phyloP scores from a whole-genome alignment of 1,140 invertebrate species.

The Halyomorpha halys region DNA sequence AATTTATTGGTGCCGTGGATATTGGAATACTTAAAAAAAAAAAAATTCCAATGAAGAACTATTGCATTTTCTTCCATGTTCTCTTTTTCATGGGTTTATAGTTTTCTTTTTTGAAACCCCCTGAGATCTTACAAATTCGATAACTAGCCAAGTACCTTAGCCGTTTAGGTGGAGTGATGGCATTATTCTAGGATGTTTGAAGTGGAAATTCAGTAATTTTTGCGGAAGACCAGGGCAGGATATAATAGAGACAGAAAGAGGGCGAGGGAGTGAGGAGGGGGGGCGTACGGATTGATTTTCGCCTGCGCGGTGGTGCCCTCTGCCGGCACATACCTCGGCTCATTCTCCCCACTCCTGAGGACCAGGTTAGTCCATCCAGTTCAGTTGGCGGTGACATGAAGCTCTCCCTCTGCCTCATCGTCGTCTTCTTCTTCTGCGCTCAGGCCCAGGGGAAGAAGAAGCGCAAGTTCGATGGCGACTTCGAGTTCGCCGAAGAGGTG shows the following conservation, averaged over 20 bases:
- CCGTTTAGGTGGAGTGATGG: too few relatives aligned
- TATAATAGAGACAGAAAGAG: neutral
- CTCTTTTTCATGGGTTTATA: too few relatives aligned
- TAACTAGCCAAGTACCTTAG: too few relatives aligned
- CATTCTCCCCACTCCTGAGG: neutral
- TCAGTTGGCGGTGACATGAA: neutral
- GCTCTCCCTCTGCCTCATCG: neutral
- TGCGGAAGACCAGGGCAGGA: too few relatives aligned
- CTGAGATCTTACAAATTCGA: too few relatives aligned
- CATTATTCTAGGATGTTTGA: too few relatives aligned
- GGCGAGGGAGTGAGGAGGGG: neutral
- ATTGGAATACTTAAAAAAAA: too few relatives aligned
- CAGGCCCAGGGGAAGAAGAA: slow-evolving; percentile 43
- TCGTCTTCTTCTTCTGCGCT: slow-evolving; percentile 36
- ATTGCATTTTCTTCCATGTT: too few relatives aligned
- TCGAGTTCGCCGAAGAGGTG: slow-evolving; percentile 59
- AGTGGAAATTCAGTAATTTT: too few relatives aligned
- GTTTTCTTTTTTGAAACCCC: too few relatives aligned
- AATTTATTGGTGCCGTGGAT: too few relatives aligned
- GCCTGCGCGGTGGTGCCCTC: neutral
- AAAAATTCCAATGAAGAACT: too few relatives aligned
- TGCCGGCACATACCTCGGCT: slow-evolving; percentile 3
- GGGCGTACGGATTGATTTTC: slow-evolving; percentile 5
- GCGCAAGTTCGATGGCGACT: slow-evolving; percentile 54
- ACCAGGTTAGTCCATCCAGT: neutral